A percentile compares a stretch with the other conserved stretches of the same genome.
phyloP scores from a whole-genome alignment of 37 sponge, comb jelly and placozoan genomes.

The Bolinopsis microptera region DNA sequence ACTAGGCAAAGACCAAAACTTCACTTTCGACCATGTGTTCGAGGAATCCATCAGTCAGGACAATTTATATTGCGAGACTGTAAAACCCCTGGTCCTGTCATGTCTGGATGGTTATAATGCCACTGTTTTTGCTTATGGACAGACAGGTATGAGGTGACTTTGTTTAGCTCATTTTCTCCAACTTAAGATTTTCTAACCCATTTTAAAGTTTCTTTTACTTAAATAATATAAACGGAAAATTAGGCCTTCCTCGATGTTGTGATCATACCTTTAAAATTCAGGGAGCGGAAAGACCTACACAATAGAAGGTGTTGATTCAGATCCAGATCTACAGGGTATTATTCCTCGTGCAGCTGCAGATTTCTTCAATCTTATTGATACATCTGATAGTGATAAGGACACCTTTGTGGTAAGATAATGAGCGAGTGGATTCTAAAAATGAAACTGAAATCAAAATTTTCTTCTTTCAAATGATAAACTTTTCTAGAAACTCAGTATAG shows the following conservation, averaged over 20 bases:
- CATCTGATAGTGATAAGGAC: constrained; percentile 12
- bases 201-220: too few species aligned
- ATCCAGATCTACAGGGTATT: constrained; percentile 66
- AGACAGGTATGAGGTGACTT: constrained; percentile 67
- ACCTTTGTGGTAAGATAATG: constrained; percentile 2
- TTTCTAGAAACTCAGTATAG: too few species aligned
- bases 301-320: constrained; percentile 67
- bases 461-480: too few species aligned
- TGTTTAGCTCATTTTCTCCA: too few species aligned
- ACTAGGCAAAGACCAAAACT: constrained; percentile 70
- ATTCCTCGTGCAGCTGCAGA: constrained; percentile 74
- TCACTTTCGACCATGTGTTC: constrained; percentile 81
- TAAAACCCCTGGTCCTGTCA: constrained; percentile 66
- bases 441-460: too few species aligned
- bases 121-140: constrained; percentile 77
- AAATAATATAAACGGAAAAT: too few species aligned
- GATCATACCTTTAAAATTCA: too few species aligned
- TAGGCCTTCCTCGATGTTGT: too few species aligned
- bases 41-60: constrained; percentile 70
- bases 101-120: constrained; percentile 73
- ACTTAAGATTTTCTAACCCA: too few species aligned
- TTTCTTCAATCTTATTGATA: constrained; percentile 63
- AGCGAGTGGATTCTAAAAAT: too few species aligned
- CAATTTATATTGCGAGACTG: constrained; percentile 67
- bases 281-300: constrained; percentile 77